These are phyloP conservation scores for Sarcophaga subvicina DNA, from an alignment of 2,888 invertebrate genomes.

Conservation along the genomic window DNA sequence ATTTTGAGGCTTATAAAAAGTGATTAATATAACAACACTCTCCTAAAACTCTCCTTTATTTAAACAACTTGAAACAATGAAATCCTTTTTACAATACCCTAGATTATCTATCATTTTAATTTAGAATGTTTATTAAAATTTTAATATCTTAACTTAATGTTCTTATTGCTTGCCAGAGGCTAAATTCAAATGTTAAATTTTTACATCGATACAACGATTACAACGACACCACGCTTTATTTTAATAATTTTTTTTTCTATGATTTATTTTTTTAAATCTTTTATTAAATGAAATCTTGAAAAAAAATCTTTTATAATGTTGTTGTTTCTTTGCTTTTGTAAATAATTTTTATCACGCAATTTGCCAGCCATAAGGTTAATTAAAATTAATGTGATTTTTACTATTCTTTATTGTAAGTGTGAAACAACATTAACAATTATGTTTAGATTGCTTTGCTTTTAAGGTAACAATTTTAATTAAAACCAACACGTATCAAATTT, in stretches of 20 bases:
- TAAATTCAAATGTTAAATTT: too few species aligned
- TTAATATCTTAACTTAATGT: too few species aligned
- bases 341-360: conserved; percentile 50
- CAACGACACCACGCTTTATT: not conserved
- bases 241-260: not conserved
- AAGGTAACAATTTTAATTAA: conserved; percentile 43
- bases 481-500: not conserved
- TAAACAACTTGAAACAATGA: too few species aligned
- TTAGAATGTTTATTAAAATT: too few species aligned
- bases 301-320: conserved; percentile 14
- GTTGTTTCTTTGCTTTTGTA: conserved; percentile 5
- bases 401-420: not conserved
- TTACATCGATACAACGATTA: too few species aligned
- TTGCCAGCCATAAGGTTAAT: conserved; percentile 40
- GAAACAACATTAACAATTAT: conserved; percentile 32
- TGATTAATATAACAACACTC: too few species aligned
- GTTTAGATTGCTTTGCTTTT: conserved; percentile 19
- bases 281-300: not conserved
- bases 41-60: too few species aligned
- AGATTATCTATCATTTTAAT: too few species aligned
- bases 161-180: too few species aligned
- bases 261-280: conserved; percentile 10
- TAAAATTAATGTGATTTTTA: conserved; percentile 27
- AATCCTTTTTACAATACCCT: too few species aligned
- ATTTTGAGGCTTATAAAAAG: too few species aligned